Conservation (phyloP, 2,797 vertebrate species). For the Urophycis tenuis region DNA sequence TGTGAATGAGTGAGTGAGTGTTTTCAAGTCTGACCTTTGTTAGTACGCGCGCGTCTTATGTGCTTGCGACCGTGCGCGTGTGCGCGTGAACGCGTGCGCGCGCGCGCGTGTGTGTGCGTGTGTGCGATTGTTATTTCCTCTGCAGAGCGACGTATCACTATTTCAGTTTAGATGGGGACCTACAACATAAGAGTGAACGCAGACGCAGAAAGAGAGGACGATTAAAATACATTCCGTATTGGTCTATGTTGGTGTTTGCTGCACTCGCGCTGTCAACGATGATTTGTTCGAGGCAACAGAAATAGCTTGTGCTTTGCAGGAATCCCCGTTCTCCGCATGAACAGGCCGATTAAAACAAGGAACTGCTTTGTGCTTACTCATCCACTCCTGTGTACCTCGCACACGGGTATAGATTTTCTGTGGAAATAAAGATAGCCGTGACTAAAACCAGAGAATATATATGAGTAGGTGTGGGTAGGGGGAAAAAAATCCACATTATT, state of each 20-base stretch:
- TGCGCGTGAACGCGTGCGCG: slow-evolving; percentile 1
- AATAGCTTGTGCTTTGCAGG: slow-evolving; percentile 11
- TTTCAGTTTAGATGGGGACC: not conserved
- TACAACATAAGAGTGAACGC: not conserved
- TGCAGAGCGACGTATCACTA: not conserved
- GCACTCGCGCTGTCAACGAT: slow-evolving; percentile 16
- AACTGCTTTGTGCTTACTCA: slow-evolving; percentile 7
- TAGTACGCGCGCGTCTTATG: slow-evolving; percentile 9
- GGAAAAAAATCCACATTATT: not conserved
- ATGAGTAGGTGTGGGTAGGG: slow-evolving; percentile 1
- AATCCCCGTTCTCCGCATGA: slow-evolving; percentile 18
- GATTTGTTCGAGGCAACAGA: slow-evolving; percentile 27
- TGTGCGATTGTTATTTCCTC: slow-evolving; percentile 7
- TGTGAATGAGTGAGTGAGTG: slow-evolving; percentile 33
- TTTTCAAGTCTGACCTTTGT: slow-evolving; percentile 25
- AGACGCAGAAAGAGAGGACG: not conserved
- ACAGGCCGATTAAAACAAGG: slow-evolving; percentile 11
- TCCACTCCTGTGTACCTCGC: slow-evolving; percentile 1
- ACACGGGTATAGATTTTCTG: not conserved
- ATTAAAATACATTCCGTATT: not conserved
- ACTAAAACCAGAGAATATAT: not conserved
- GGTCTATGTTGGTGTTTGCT: not conserved
- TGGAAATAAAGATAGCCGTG: not conserved
- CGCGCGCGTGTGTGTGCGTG: not conserved
- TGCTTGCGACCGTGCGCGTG: not conserved